These are phyloP conservation scores for Axea sp. DNA, from an alignment of 2,888 invertebrate species.

Conservation along the genomic window DNA sequence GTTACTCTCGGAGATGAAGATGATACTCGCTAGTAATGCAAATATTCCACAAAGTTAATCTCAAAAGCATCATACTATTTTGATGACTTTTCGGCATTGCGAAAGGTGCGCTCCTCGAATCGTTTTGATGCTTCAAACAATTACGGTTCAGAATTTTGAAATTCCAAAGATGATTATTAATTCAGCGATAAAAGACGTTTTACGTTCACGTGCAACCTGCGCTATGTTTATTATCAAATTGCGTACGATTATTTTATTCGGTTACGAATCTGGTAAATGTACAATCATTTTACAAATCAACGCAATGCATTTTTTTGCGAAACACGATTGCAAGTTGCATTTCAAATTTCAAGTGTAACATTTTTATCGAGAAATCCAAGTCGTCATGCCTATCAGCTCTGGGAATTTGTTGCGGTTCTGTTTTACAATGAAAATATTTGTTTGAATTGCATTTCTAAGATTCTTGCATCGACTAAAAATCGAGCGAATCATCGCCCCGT, in stretches of 20 bases:
- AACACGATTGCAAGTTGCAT: too few relatives aligned
- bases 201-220: too few relatives aligned
- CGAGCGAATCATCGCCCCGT: constrained; percentile 24
- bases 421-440: constrained; percentile 10
- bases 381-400: neutral
- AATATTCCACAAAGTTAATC: constrained; percentile 37
- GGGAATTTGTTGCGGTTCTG: constrained; percentile 19
- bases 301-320: too few relatives aligned
- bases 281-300: too few relatives aligned
- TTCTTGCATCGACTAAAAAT: neutral
- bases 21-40: constrained; percentile 32
- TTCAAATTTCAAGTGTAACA: constrained; percentile 5
- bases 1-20: constrained; percentile 27
- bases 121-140: constrained; percentile 4
- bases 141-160: too few relatives aligned
- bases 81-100: constrained; percentile 19
- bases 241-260: too few relatives aligned
- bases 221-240: too few relatives aligned
- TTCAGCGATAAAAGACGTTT: too few relatives aligned
- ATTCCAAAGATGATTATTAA: too few relatives aligned
- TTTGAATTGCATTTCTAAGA: constrained; percentile 16
- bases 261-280: too few relatives aligned
- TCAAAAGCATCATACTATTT: constrained; percentile 32
- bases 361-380: neutral
- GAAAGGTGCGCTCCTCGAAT: constrained; percentile 5